phyloP scores from a whole-genome alignment of 2,113 vertebrate species.

The Callocephalon fimbriatum region DNA sequence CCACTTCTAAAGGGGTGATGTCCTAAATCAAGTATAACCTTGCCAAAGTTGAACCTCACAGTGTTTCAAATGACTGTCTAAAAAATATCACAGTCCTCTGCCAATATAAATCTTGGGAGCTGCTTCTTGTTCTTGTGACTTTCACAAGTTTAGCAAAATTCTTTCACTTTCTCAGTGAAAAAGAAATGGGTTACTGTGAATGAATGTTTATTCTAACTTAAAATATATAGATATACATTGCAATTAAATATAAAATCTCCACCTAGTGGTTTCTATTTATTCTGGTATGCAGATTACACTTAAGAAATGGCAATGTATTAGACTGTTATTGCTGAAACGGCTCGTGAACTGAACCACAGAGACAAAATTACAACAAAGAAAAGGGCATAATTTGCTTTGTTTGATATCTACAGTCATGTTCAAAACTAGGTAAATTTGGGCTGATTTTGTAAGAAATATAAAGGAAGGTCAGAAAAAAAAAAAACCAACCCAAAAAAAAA shows the following conservation, averaged over 20 bases:
- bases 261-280: background rate
- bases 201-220: background rate
- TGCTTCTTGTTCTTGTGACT: background rate
- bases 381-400: background rate
- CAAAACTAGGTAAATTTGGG: background rate
- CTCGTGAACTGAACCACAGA: background rate
- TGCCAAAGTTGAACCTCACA: background rate
- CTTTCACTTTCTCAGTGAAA: background rate
- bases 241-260: background rate
- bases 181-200: background rate
- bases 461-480: background rate
- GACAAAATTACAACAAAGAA: background rate
- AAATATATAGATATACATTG: fast-evolving
- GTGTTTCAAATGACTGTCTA: background rate
- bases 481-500: background rate
- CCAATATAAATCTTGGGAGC: background rate
- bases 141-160: background rate
- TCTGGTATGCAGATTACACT: background rate
- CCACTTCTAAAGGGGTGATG: background rate
- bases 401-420: background rate
- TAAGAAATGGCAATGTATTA: background rate
- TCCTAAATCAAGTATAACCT: background rate
- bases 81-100: background rate
- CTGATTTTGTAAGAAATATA: background rate
- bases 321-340: background rate